Evolutionary conservation across 2,888 invertebrate genomes (phyloP).

Genomic region (Eilema griseolum): DNA sequence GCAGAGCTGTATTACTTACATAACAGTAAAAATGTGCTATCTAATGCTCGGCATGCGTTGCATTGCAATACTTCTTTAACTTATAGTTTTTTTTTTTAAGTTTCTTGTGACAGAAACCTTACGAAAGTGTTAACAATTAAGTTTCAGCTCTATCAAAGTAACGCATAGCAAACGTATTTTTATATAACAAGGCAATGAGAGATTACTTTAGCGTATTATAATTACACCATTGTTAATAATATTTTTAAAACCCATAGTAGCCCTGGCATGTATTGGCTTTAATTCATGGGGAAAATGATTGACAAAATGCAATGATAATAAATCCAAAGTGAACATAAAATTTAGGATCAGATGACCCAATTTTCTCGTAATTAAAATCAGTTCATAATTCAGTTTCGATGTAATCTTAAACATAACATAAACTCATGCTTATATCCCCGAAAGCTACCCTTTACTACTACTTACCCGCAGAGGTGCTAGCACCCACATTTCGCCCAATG

Average conservation of each 20-base stretch:
- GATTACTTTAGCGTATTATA: background rate
- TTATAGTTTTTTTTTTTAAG: background rate
- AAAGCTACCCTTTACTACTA: too few species aligned
- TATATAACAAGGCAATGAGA: background rate
- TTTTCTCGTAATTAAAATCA: too few species aligned
- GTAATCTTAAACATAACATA: too few species aligned
- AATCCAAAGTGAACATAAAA: too few species aligned
- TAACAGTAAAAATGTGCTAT: background rate
- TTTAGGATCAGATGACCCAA: too few species aligned
- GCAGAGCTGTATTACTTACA: constrained; percentile 4
- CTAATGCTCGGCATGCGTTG: constrained; percentile 4
- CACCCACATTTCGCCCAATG: too few species aligned
- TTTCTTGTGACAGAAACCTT: background rate
- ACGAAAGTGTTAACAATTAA: constrained; percentile 3
- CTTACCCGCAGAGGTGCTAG: too few species aligned
- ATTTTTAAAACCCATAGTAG: background rate
- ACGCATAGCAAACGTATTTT: background rate
- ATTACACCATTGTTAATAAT: background rate
- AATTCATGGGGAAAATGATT: too few species aligned
- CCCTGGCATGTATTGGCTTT: too few species aligned
- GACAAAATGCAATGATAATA: too few species aligned
- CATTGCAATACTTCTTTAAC: background rate
- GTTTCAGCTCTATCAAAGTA: background rate
- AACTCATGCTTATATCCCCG: too few species aligned
- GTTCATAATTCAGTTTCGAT: too few species aligned